A percentile compares a stretch with the other conserved stretches of the same genome.
Conservation (phyloP, 2,888 invertebrate genomes). For the Alloplasta piceator region DNA sequence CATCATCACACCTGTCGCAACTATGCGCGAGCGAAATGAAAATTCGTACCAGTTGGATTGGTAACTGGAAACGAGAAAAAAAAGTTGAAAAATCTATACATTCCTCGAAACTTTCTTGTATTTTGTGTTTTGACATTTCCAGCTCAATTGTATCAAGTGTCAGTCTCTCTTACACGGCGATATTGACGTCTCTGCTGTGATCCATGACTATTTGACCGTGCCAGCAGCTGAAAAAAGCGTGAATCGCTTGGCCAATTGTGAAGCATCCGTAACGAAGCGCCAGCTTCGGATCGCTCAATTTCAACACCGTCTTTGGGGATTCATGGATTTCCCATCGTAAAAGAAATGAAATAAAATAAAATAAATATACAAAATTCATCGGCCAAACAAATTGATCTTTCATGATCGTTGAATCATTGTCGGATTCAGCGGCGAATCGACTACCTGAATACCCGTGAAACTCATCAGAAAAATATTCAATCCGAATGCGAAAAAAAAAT, state of each 20-base stretch:
- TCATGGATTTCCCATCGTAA: too few relatives aligned
- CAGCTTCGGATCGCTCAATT: constrained; percentile 28
- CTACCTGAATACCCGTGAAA: constrained; percentile 55
- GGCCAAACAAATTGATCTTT: background rate
- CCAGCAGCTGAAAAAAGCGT: constrained; percentile 57
- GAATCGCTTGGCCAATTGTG: constrained; percentile 47
- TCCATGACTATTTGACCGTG: constrained; percentile 55
- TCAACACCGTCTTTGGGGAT: constrained; percentile 38
- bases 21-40: constrained; percentile 39
- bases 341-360: background rate
- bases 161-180: constrained; percentile 33
- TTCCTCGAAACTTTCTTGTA: too few relatives aligned
- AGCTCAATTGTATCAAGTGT: background rate
- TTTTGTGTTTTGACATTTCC: background rate
- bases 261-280: constrained; percentile 42
- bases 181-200: constrained; percentile 35
- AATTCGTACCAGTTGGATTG: constrained; percentile 50
- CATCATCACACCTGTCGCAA: constrained; percentile 39
- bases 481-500: constrained; percentile 47
- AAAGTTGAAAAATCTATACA: too few relatives aligned
- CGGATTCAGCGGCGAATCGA: background rate
- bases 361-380: background rate
- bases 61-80: too few relatives aligned
- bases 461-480: constrained; percentile 53
- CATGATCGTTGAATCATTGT: background rate